Conservation (phyloP, 2,888 invertebrate genomes). For the Parasteatoda lunata region DNA sequence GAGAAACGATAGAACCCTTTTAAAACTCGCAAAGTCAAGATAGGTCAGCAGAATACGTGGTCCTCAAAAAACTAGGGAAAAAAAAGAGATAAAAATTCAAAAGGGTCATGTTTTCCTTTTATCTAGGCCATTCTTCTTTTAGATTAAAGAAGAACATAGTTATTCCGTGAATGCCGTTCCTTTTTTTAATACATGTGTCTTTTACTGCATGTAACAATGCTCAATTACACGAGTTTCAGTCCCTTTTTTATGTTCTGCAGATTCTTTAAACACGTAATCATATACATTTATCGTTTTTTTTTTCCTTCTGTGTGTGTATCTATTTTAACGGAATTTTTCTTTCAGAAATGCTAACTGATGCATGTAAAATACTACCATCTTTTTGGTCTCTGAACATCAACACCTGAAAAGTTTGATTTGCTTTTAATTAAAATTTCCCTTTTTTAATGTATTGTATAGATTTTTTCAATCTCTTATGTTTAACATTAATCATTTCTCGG, state of each 20-base stretch:
- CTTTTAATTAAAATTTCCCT: not conserved
- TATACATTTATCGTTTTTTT: slow-evolving; percentile 27
- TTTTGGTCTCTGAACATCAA: not conserved
- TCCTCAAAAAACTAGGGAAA: slow-evolving; percentile 1
- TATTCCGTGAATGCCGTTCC: slow-evolving; percentile 38
- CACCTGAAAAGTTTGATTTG: slow-evolving; percentile 24
- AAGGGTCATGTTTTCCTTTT: slow-evolving; percentile 53
- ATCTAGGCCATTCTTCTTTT: slow-evolving; percentile 36
- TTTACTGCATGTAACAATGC: slow-evolving; percentile 34
- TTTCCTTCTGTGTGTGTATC: not conserved
- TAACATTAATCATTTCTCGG: no score
- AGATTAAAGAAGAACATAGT: slow-evolving; percentile 41
- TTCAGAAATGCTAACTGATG: not conserved
- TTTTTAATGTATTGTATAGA: no score
- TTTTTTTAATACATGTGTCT: slow-evolving; percentile 31
- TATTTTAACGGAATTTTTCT: not conserved
- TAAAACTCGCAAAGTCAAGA: slow-evolving; percentile 38
- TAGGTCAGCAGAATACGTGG: slow-evolving; percentile 53
- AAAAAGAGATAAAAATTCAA: slow-evolving; percentile 43
- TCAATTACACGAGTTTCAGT: slow-evolving; percentile 40
- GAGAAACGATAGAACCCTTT: slow-evolving; percentile 40
- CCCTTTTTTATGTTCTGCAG: slow-evolving; percentile 2
- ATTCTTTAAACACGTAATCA: slow-evolving; percentile 30
- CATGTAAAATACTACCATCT: slow-evolving; percentile 7
- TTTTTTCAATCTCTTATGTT: no score